Evolutionary conservation across 2,113 vertebrate species (phyloP), one percentile per base, ranked within the genome.

Genomic region (Pseudorectes ferrugineus): DNA sequence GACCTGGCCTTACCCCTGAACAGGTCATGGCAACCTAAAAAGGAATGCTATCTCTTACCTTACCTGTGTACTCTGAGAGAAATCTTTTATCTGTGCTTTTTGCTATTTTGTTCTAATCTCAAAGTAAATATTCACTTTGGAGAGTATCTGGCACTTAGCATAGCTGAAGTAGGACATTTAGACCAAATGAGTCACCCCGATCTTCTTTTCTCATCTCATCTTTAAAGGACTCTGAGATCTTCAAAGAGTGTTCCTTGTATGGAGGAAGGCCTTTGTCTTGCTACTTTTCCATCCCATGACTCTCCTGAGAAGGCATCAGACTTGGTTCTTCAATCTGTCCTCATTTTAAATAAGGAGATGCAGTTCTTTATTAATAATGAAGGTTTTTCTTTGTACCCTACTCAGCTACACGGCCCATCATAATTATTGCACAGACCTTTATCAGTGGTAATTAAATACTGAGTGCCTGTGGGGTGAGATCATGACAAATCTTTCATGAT

Each of bases 151-250:
- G 43, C 18, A 67, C 68, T 96, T 85, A 66, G 86, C 83, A 65
- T 67, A 86, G 86, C 72, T 90, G 26, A 96, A 97, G 51, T 83
- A 83, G 89, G 75, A 78, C 40, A 36, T 86, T 88, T 71, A 88
- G 78, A 85, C 59, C 71, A 95, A 83, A 67, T 88, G 93, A 95
- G 72, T 88, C 88, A 88, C 88, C 28, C 31, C 73, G 81, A 40
- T 75, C 36, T 7, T 65, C 45, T 79, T 77, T 68, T 42, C 55
- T 91, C 49, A 75, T 89, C 49, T 78, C 23, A 21, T 85, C 85
- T 95, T 78, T 79, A 80, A 77, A 96, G 71, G 55, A 77, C 58
- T 49, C 33, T 59, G 61, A 93, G 81, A 85, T 33, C 74, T 94
- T 87, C 78, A 79, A 55, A 92, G 61, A 54, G 35, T 62, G 66